Base-by-base conservation (phyloP, 2,113 vertebrate genomes). In the Mugil cephalus region DNA sequence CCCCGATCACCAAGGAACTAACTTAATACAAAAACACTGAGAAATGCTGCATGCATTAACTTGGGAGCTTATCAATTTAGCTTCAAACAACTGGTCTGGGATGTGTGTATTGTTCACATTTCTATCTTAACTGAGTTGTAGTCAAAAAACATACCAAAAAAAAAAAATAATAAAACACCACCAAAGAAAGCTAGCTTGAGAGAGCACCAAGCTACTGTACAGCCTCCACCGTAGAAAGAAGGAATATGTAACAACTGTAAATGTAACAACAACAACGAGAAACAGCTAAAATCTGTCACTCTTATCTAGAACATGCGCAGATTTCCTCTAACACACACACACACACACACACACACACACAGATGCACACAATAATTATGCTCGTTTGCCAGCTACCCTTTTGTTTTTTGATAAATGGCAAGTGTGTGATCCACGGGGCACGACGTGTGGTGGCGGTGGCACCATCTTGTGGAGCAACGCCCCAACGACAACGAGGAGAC, bases 91-190 rank as follows among this genome's bases (percentile, higher is more conserved):
- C 82, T 68, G 75, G 72, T 36, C 77, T 82, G 74, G 80, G 82
- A 71, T 81, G 69, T 74, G 69, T 74, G 70, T 79, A 64, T 19
- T 65, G 61, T 89, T 92, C 89, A 90, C 90, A 89, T 89, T 88
- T 87, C 82, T 87, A 77, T 65, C 77, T 74, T 59, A 75, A 75
- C 64, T 83, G 69, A 67, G 66, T 75, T 69, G 72, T 58, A 66
- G 69, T 71, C 14, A 82, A 77, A n/a, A 75, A 61, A 74, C 50
- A 79, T 19, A 81, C 38, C 60, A 56, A 61, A 80, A 7, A 10
- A 64, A 13, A 55, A 62, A 48, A 45, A 54, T 0, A 64, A 30
- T 61, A n/a, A 59, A n/a, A 18, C 58, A 64, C 55, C 69, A 82
- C 45, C 52, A 77, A 75, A 66, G 36, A 68, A 78, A 53, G 46